Evolutionary conservation across 1,140 invertebrate species (phyloP), one percentile per base, ranked within the genome.

Genomic region (Atopsyche davidsoni): DNA sequence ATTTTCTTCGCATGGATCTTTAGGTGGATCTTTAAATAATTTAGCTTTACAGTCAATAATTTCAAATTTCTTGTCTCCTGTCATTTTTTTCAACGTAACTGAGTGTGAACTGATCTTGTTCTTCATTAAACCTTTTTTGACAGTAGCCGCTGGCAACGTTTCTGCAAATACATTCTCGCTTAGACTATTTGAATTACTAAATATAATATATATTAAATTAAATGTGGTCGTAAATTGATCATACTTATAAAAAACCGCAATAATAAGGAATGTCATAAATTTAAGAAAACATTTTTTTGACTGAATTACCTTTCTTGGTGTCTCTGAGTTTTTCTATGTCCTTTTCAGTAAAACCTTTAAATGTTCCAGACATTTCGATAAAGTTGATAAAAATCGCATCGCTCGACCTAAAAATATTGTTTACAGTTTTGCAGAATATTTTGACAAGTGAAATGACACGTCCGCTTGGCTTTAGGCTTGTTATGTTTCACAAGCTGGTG

Each of bases 301-400:
- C n/a, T 23, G 14, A 40, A 6, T 19, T 13, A 34, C 56, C 48
- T 54, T 42, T 43, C 36, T 43, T 28, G 31, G 14, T 14, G 18
- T 55, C 47, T 25, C 53, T 52, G 42, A 58, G 36, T 43, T 55
- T 55, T 46, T 55, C 46, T 13, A 58, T 58, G 22, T 58, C 57
- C 31, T 58, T 55, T 22, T 58, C 48, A 0, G 52, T 52, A 42
- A 58, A 58, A n/a, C 57, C 57, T 52, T 55, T 52, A 44, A 58
- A 58, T n/a, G 57, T 49, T 39, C 53, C 53, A 23, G 57, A 58
- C 57, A 58, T 58, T 43, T 46, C 28, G 22, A 18, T 19, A 19
- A 19, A n/a, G n/a, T n/a, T n/a, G n/a, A n/a, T n/a, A n/a, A n/a
- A n/a, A n/a, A n/a, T n/a, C n/a, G n/a, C n/a, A n/a, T n/a, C n/a